A percentile compares a stretch with the other conserved stretches of the same genome.
Conservation (phyloP, 2,113 vertebrate genomes). For the Solenodon paradoxus region DNA sequence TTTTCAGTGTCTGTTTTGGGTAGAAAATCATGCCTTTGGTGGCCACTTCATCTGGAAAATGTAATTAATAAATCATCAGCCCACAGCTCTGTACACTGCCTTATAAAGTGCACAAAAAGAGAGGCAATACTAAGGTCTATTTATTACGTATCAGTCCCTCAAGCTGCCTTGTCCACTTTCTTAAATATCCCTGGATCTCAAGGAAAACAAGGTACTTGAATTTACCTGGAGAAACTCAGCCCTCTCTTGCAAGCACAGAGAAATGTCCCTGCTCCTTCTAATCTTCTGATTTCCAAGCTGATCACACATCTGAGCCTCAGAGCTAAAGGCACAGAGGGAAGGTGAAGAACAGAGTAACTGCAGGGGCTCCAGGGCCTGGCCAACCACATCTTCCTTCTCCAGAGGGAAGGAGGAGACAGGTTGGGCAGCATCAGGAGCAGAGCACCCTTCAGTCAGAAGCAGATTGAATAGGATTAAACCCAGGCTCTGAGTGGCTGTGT, state of each 20-base stretch:
- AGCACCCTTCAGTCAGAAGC: neutral
- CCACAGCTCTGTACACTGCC: neutral
- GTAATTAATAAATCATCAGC: constrained; percentile 62
- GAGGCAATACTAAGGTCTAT: neutral
- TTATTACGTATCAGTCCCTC: neutral
- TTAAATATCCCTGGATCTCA: neutral
- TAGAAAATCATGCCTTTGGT: constrained; percentile 25
- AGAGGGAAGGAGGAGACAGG: neutral
- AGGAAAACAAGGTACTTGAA: neutral
- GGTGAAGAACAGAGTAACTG: neutral
- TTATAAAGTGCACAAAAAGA: neutral
- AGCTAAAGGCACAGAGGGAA: neutral
- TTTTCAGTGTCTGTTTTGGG: constrained; percentile 50
- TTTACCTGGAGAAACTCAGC: neutral
- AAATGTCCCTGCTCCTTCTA: neutral
- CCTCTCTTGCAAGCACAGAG: neutral
- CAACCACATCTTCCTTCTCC: neutral
- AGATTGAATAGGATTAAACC: neutral
- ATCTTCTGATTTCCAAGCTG: neutral
- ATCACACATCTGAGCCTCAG: neutral
- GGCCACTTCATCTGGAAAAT: constrained; percentile 66
- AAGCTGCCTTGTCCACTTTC: neutral
- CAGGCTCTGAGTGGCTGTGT: neutral
- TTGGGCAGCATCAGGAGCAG: neutral
- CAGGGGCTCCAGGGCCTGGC: neutral